Percentiles rank a stretch among this genome's conserved stretches.
Evolutionary conservation across 1,140 invertebrate genomes (phyloP).

Genomic region (Drosophila fuyamai): DNA sequence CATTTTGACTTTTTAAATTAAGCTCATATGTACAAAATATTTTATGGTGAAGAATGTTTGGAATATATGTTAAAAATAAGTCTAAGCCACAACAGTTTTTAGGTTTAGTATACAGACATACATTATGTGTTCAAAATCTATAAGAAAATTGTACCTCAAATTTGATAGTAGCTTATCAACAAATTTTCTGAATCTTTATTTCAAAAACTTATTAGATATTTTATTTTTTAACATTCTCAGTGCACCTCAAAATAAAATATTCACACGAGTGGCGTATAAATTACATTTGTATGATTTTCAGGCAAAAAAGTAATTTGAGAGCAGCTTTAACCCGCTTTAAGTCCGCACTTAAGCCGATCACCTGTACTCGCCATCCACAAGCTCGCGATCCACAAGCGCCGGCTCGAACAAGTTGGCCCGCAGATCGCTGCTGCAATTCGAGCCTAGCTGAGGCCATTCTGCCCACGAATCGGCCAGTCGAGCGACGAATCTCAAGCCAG

Average conservation of each 20-base stretch:
- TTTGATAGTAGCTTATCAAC: too few relatives aligned
- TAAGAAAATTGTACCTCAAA: too few relatives aligned
- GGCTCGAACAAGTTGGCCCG: constrained; percentile 58
- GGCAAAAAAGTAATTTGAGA: not conserved
- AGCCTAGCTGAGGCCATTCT: constrained; percentile 42
- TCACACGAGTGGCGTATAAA: not conserved
- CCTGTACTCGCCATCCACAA: constrained; percentile 15
- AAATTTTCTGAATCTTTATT: too few relatives aligned
- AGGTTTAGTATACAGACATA: too few relatives aligned
- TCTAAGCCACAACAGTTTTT: too few relatives aligned
- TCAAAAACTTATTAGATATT: too few relatives aligned
- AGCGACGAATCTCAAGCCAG: constrained; percentile 56
- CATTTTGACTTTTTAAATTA: not conserved
- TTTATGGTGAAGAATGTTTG: too few relatives aligned
- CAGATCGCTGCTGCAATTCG: constrained; percentile 17
- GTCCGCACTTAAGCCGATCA: constrained; percentile 10
- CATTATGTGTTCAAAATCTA: too few relatives aligned
- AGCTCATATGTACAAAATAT: too few relatives aligned
- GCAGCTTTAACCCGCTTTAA: constrained; percentile 9
- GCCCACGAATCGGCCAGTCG: constrained; percentile 50
- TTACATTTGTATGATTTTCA: not conserved
- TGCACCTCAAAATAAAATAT: not conserved
- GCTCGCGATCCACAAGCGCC: constrained; percentile 21
- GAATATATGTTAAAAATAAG: too few relatives aligned
- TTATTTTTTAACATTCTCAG: not conserved